Percentiles rank a stretch among this genome's conserved stretches.
Conservation (phyloP, 2,797 vertebrate genomes). For the Leucoraja ocellata region DNA sequence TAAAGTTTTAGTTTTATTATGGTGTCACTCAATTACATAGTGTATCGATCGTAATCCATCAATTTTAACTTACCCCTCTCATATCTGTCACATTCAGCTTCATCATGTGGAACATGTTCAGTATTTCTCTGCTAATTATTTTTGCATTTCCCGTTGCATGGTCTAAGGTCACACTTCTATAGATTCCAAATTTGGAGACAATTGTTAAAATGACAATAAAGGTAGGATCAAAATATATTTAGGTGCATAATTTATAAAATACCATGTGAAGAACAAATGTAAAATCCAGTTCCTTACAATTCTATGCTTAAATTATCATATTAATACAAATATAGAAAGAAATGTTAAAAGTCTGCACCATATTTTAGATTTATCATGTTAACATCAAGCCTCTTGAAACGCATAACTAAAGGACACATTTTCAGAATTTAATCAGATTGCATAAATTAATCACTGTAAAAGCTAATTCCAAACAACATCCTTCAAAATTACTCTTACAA, state of each 20-base stretch:
- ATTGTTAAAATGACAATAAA: background rate
- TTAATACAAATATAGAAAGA: background rate
- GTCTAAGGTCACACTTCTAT: slow-evolving; percentile 66
- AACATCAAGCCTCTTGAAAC: background rate
- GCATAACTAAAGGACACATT: background rate
- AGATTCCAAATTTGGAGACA: slow-evolving; percentile 37
- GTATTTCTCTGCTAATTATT: slow-evolving; percentile 74
- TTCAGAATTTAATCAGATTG: background rate
- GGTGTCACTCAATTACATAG: background rate
- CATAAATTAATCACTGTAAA: background rate
- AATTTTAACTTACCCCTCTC: slow-evolving; percentile 70
- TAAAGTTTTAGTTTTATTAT: background rate
- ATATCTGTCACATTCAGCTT: slow-evolving; percentile 82
- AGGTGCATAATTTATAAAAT: background rate
- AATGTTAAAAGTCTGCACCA: background rate
- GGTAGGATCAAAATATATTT: background rate
- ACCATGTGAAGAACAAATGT: background rate
- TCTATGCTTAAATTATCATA: background rate
- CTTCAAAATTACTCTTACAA: background rate
- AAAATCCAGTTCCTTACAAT: background rate
- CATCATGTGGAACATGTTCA: slow-evolving; percentile 87
- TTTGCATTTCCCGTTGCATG: slow-evolving; percentile 80
- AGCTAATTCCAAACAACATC: background rate
- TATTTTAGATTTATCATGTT: background rate
- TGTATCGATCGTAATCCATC: background rate